Base-by-base conservation (phyloP, 2,888 invertebrate genomes). In the Pomacea canaliculata region DNA sequence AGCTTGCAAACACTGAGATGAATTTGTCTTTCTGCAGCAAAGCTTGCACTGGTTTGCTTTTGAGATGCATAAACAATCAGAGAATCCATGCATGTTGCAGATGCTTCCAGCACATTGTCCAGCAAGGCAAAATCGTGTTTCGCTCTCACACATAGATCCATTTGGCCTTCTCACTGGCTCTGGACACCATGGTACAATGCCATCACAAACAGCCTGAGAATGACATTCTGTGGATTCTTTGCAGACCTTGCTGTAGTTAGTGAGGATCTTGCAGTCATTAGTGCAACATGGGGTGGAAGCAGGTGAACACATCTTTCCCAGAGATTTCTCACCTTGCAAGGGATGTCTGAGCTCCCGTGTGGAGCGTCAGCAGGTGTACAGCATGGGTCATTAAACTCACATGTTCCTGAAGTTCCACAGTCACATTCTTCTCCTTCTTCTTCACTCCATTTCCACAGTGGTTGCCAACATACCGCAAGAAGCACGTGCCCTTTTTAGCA, bases 401-500 rank as follows among this genome's bases (percentile, higher is more conserved):
- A 87, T 2, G 79, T 80, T 7, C 69, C 71, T 1, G 66, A 51
- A 4, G 75, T 74, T 0, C 87, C 87, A 78, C 87, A 87, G 71
- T 87, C 87, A 78, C 87, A 87, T 60, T 87, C 86, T 70, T 87
- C 87, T 3, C 81, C 82, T 9, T 59, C 72, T 70, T 87, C n/a
- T 80, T 76, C 18, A 86, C 71, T n/a, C 81, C 81, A 76, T 88
- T 87, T 8, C 88, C 88, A 80, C 88, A 88, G 23, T 78, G 70
- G 7, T 82, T 77, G 59, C 67, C 78, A n/a, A 48, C 60, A 8
- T 75, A 65, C 8, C 62, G 27, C 62, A 76, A 78, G 49, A 87
- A 81, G 79, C 88, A 88, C 18, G 16, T 49, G 0, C 83, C 86
- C 77, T 86, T 87, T 71, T 85, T 85, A 51, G 76, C 76, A 65